Conservation (phyloP, 1,140 invertebrate species). For the Solenopsis invicta region DNA sequence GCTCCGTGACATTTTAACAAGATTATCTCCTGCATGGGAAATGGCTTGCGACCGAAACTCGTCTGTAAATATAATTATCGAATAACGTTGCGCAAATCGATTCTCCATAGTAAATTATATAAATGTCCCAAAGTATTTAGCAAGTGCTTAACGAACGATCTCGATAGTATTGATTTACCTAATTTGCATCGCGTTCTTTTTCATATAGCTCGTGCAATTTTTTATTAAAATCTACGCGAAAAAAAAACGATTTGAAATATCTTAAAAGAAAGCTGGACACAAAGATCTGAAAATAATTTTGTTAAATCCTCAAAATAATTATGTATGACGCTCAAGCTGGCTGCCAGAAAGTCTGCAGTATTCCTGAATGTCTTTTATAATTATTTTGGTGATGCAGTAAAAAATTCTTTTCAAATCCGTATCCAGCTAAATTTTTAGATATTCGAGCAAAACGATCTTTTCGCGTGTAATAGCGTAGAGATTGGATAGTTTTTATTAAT, state of each 20-base stretch:
- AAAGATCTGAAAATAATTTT: too few relatives aligned
- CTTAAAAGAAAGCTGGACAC: too few relatives aligned
- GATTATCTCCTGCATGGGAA: constrained; percentile 37
- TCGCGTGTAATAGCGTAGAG: too few relatives aligned
- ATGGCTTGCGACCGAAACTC: constrained; percentile 16
- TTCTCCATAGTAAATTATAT: constrained; percentile 14
- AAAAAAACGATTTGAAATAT: too few relatives aligned
- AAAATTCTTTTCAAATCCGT: too few relatives aligned
- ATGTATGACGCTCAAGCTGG: too few relatives aligned
- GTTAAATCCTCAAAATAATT: too few relatives aligned
- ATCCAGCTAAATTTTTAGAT: too few relatives aligned
- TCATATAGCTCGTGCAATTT: constrained; percentile 1
- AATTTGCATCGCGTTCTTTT: neutral
- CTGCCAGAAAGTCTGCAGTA: too few relatives aligned
- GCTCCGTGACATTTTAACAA: constrained; percentile 48
- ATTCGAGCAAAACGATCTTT: too few relatives aligned
- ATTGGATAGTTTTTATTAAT: neutral
- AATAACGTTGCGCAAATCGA: neutral
- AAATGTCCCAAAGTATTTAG: neutral
- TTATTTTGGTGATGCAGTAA: too few relatives aligned
- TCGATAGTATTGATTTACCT: neutral
- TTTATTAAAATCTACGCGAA: neutral
- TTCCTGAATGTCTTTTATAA: too few relatives aligned
- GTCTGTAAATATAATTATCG: constrained; percentile 22
- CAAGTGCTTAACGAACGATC: neutral